phyloP scores from a whole-genome alignment of 2,888 invertebrate genomes.

The Chrysopilus asiliformis region DNA sequence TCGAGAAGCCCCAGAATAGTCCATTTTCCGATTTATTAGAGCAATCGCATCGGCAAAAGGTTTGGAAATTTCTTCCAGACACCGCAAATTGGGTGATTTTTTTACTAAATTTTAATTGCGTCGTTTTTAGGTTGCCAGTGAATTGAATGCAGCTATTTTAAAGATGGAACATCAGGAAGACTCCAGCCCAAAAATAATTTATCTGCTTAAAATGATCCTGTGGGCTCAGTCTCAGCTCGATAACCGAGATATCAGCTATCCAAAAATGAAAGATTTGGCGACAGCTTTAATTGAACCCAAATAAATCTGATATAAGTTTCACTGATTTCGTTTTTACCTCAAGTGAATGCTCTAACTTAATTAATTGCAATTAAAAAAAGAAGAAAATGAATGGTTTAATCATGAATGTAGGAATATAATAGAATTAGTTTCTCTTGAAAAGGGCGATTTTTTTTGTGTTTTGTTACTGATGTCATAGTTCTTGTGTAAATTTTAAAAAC shows the following conservation, averaged over 20 bases:
- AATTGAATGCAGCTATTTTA: conserved; percentile 93
- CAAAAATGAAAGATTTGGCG: conserved; percentile 87
- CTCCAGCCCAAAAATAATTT: conserved; percentile 82
- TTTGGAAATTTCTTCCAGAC: conserved; percentile 28
- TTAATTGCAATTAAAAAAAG: too few species aligned
- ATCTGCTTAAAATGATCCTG: conserved; percentile 77
- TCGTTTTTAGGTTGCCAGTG: conserved; percentile 74
- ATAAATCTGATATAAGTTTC: too few species aligned
- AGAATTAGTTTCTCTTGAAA: too few species aligned
- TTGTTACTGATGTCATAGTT: too few species aligned
- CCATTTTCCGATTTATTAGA: conserved; percentile 92
- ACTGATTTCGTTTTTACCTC: too few species aligned
- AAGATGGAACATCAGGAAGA: conserved; percentile 86
- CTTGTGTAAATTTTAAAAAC: too few species aligned
- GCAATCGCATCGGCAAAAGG: conserved; percentile 88
- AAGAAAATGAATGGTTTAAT: too few species aligned
- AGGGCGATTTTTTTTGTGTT: too few species aligned
- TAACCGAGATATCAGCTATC: conserved; percentile 87
- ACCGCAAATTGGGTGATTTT: too few species aligned
- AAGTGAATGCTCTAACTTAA: too few species aligned
- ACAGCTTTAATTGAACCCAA: conserved; percentile 58
- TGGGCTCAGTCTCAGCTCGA: conserved; percentile 96
- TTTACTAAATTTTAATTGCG: not conserved
- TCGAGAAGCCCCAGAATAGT: conserved; percentile 88
- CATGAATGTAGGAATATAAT: too few species aligned